A percentile compares a stretch with the other conserved stretches of the same genome.
Evolutionary conservation across 2,888 invertebrate genomes (phyloP).

Genomic region (Auanema freiburgensis): DNA sequence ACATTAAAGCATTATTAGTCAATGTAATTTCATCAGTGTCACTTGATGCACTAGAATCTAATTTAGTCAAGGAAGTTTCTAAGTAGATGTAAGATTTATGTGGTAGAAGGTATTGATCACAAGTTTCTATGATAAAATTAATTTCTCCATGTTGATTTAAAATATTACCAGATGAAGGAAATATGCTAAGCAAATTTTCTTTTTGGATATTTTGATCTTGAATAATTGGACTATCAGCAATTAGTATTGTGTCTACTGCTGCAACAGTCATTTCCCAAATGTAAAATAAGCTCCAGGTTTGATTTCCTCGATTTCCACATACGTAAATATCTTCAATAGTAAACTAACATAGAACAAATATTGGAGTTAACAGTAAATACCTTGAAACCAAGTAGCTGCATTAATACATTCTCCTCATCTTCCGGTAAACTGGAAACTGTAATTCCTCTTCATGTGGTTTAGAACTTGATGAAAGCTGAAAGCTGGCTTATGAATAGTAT

Average conservation of each 20-base stretch:
- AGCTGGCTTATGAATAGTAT: slow-evolving; percentile 75
- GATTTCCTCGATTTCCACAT: slow-evolving; percentile 10
- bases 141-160: too few relatives aligned
- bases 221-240: slow-evolving; percentile 28
- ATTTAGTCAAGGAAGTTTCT: slow-evolving; percentile 37
- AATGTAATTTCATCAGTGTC: slow-evolving; percentile 34
- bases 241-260: slow-evolving; percentile 26
- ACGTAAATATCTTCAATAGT: not conserved
- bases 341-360: too few relatives aligned
- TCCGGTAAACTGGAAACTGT: slow-evolving; percentile 23
- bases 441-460: slow-evolving; percentile 6
- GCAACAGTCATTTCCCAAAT: too few relatives aligned
- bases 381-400: not conserved
- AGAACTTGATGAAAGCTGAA: slow-evolving; percentile 82
- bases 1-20: too few relatives aligned
- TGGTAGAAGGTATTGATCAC: too few relatives aligned
- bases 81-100: slow-evolving; percentile 38
- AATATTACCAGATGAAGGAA: too few relatives aligned
- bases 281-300: too few relatives aligned
- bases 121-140: too few relatives aligned
- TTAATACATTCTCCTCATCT: slow-evolving; percentile 49
- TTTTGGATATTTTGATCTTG: slow-evolving; percentile 26
- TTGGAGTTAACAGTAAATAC: slow-evolving; percentile 3
- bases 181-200: slow-evolving; percentile 26
- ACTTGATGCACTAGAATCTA: slow-evolving; percentile 24